Base-by-base conservation (phyloP, 2,888 invertebrate genomes). In the Ypsolopha scabrella region DNA sequence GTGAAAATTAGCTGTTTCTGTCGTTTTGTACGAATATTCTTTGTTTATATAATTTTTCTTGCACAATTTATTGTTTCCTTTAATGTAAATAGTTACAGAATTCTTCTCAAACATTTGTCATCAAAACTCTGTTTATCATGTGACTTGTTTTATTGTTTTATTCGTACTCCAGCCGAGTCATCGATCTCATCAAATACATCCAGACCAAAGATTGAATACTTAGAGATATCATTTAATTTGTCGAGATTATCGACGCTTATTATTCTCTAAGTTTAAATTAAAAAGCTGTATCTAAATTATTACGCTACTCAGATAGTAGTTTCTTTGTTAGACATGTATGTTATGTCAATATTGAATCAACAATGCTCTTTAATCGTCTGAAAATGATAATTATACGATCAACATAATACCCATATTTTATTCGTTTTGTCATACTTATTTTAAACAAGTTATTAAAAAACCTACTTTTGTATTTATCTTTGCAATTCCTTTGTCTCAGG, bases 161-260 rank as follows among this genome's bases (percentile, higher is more conserved):
- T 43, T 43, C 13, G 13, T 43, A 43, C 24, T 24, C 24, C 2
- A 43, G 92, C 92, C 93, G 99, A 77, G 98, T 99, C 65, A 91
- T 98, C 70, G 99, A 99, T 83, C 92, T 99, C 78, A 95, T 99
- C 89, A 92, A 93, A 77, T 96, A 93, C 92, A 97, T 98, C 91
- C 90, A 90, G 70, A 81, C 80, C 79, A 90, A 89, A 88, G 90
- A 90, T 87, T 90, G 82, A 78, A 70, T 65, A 57, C 54, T 54
- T 55, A 59, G 43, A 58, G 59, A 63, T 59, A 65, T 61, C 65
- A 69, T 65, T 68, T 66, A 68, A 70, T 66, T 7, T 68, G 71
- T 75, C 68, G 78, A 75, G 69, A 71, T 70, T 70, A 70, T 65
- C 71, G 69, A 63, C 65, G 61, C 62, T 67, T 75, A 24, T 63